These are phyloP conservation scores for Pseudois nayaur DNA, from an alignment of 2,113 vertebrate genomes.

Conservation along the genomic window DNA sequence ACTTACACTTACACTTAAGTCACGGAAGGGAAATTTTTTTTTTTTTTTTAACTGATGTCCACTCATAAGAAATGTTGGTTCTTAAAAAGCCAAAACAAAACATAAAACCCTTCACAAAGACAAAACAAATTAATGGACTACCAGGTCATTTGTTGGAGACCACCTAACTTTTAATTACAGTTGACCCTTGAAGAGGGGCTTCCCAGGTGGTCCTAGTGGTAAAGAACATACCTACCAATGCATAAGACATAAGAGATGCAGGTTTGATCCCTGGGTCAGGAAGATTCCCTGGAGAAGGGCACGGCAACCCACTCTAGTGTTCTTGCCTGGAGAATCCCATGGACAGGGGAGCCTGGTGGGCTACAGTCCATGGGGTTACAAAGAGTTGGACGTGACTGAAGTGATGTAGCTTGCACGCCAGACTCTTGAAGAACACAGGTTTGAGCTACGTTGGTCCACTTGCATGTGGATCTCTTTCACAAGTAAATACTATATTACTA, in stretches of 20 bases:
- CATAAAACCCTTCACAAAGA: background rate
- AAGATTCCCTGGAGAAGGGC: too few relatives aligned
- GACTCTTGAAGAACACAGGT: background rate
- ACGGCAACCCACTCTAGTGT: too few relatives aligned
- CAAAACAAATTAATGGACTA: background rate
- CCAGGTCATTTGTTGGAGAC: background rate
- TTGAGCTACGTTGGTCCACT: background rate
- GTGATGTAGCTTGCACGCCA: background rate
- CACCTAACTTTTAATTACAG: background rate
- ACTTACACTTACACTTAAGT: background rate
- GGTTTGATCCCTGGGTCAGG: too few relatives aligned
- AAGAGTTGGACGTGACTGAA: too few relatives aligned
- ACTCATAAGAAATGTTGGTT: background rate
- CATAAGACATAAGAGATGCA: too few relatives aligned
- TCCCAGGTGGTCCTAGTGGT: too few relatives aligned
- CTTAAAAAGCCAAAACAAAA: background rate
- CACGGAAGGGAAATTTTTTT: background rate
- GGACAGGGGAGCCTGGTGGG: too few relatives aligned
- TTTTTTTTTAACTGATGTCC: background rate
- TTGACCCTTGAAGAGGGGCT: background rate
- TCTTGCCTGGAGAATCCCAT: too few relatives aligned
- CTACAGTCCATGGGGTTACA: too few relatives aligned
- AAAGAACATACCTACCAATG: too few relatives aligned
- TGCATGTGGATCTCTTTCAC: background rate
- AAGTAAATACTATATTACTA: background rate